Evolutionary conservation across 2,113 vertebrate genomes (phyloP).

Genomic region (Argyrosomus japonicus): DNA sequence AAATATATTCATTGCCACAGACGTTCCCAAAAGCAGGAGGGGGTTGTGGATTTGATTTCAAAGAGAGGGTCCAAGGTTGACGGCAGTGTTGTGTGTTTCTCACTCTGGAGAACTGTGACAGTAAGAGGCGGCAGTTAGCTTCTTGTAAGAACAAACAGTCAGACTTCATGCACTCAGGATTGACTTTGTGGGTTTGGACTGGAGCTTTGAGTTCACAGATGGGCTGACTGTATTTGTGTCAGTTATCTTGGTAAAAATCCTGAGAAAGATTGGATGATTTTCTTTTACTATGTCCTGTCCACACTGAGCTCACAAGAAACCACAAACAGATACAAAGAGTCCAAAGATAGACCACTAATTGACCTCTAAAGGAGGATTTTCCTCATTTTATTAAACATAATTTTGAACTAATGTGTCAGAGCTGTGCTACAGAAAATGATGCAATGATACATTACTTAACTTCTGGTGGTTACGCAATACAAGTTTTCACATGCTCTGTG

Average conservation of each 20-base stretch:
- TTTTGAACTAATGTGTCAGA: too few species aligned
- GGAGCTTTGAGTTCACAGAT: background rate
- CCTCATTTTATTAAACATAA: too few species aligned
- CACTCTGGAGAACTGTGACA: background rate
- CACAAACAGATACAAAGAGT: background rate
- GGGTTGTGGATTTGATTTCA: conserved; percentile 45
- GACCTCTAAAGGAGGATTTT: too few species aligned
- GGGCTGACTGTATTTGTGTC: background rate
- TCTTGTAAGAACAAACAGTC: conserved; percentile 1
- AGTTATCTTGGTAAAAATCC: background rate
- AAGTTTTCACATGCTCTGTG: too few species aligned
- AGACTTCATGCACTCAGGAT: background rate
- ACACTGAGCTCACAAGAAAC: background rate
- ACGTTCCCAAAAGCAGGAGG: background rate
- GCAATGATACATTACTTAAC: too few species aligned
- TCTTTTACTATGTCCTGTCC: background rate
- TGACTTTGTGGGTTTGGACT: background rate
- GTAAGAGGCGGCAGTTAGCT: background rate
- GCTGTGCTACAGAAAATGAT: too few species aligned
- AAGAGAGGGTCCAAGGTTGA: conserved; percentile 13
- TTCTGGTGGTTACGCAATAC: too few species aligned
- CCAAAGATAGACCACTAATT: background rate
- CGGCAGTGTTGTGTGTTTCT: background rate
- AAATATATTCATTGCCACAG: conserved; percentile 24
- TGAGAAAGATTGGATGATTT: background rate